Base-by-base conservation (phyloP, 2,113 vertebrate species). In the Corydoras sp. region DNA sequence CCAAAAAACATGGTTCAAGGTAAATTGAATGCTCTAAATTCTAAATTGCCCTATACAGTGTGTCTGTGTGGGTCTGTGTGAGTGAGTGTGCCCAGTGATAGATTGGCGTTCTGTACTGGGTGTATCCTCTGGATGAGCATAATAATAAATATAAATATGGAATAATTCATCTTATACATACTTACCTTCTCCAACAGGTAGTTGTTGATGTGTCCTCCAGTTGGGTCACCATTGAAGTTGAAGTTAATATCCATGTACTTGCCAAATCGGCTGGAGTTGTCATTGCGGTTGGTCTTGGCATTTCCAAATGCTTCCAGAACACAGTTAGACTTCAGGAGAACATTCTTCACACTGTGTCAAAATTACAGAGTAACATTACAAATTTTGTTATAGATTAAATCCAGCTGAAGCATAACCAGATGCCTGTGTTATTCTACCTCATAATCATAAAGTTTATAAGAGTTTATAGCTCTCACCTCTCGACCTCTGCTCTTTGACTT, bases 221-320 rank as follows among this genome's bases (percentile, higher is more conserved):
- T 90, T 1, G 95, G 94, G 11, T 98, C 95, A 0, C 95, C 95
- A 24, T 95, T 98, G 82, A 98, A 97, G 90, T 95, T 93, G 2
- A 98, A 98, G 87, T 96, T 94, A 87, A 98, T 94, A 87, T 98
- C 95, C 95, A 97, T 98, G 89, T 98, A 97, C 76, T 97, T 97
- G 61, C 95, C 95, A 0, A 98, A 96, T 77, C 95, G 93, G 81
- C 94, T 97, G 69, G 95, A 97, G 85, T 98, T 98, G 87, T 98
- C 92, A 0, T 97, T 98, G 59, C 95, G 94, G 76, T 92, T 98
- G 29, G 95, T 98, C 77, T 94, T 96, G 79, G 95, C 95, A 0
- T 98, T 98, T 61, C 95, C 95, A 0, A 98, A 97, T 68, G 95
- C 92, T 80, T 98, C 95, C 80, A 98, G 84, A 58, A 98, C 91